Evolutionary conservation across 2,797 vertebrate genomes (phyloP).

Genomic region (Schizothorax lantsangensis): DNA sequence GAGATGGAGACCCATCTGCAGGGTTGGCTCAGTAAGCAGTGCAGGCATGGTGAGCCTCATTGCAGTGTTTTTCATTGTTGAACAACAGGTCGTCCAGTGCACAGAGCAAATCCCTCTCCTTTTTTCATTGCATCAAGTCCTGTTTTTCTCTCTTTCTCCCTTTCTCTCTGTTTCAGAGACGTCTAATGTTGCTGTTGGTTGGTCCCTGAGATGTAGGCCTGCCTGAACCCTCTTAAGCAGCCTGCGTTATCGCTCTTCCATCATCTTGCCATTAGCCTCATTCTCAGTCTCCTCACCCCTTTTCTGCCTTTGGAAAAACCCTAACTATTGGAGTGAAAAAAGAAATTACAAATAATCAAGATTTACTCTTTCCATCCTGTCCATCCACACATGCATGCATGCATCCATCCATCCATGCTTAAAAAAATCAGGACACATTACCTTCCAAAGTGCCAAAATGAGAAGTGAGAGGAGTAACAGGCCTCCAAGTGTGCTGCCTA

Average conservation of each 20-base stretch:
- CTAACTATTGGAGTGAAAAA: constrained; percentile 79
- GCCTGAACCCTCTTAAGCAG: constrained; percentile 69
- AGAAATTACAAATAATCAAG: not conserved
- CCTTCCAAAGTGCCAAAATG: constrained; percentile 94
- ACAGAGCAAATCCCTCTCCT: constrained; percentile 50
- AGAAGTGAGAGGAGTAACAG: constrained; percentile 92
- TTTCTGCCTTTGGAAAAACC: constrained; percentile 91
- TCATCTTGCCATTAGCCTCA: constrained; percentile 79
- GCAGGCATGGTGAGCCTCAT: constrained; percentile 57
- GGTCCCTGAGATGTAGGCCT: constrained; percentile 83
- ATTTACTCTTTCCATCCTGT: not conserved
- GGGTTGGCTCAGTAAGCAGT: constrained; percentile 63
- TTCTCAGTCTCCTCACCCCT: constrained; percentile 76
- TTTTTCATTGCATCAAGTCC: constrained; percentile 35
- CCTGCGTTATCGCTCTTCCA: constrained; percentile 84
- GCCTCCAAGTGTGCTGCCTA: constrained; percentile 93
- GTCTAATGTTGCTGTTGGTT: constrained; percentile 63
- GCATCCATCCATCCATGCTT: not conserved
- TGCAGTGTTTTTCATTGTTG: constrained; percentile 59
- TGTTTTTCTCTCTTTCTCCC: constrained; percentile 30
- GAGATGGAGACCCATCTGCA: constrained; percentile 38
- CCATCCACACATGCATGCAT: no score
- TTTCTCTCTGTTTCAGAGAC: constrained; percentile 60
- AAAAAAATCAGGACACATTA: constrained; percentile 66
- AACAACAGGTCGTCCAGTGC: constrained; percentile 63